Conservation (phyloP, 1,140 invertebrate species). For the Drosophila albomicans region DNA sequence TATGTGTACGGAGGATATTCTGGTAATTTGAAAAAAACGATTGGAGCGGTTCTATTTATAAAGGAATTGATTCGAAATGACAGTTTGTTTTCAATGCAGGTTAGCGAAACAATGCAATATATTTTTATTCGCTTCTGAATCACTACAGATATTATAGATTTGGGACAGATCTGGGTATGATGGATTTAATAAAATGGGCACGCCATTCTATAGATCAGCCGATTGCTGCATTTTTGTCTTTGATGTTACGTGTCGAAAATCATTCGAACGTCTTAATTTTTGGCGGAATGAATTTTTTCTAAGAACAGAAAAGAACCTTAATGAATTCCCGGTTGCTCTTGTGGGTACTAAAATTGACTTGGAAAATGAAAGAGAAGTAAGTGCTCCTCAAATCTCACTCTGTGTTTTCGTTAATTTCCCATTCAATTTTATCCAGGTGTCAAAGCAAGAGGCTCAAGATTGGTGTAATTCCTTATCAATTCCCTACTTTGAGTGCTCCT, state of each 20-base stretch:
- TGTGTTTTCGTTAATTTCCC: no score
- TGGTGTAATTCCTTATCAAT: neutral
- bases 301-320: conserved; percentile 97
- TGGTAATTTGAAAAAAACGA: conserved; percentile 99
- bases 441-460: no score
- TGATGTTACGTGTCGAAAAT: conserved; percentile 98
- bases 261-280: conserved; percentile 98
- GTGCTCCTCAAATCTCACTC: neutral
- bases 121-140: no score
- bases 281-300: conserved; percentile 99
- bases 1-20: conserved; percentile 99
- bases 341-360: conserved; percentile 98
- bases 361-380: neutral
- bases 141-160: no score
- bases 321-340: conserved; percentile 99
- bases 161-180: no score
- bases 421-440: no score
- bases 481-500: no score
- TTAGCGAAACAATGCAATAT: no score
- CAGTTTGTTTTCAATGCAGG: conserved; percentile 98
- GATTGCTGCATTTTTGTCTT: conserved; percentile 99
- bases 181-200: conserved; percentile 89
- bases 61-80: conserved; percentile 99
- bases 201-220: conserved; percentile 99
- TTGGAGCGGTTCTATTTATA: conserved; percentile 96